Percentiles rank a stretch among this genome's conserved stretches.
Conservation (phyloP, 1,140 invertebrate species). For the Solen grandis region DNA sequence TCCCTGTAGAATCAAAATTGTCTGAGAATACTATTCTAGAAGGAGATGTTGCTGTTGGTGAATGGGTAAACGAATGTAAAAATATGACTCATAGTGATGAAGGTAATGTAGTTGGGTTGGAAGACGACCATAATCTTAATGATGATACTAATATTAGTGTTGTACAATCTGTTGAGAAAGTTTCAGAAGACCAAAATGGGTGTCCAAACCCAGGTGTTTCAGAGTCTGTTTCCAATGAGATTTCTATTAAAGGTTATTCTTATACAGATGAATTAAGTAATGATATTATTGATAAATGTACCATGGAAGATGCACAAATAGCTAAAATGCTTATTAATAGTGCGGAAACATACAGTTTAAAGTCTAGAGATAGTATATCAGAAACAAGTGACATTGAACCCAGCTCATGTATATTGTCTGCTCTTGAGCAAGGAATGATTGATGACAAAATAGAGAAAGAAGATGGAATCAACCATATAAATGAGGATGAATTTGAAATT, state of each 20-base stretch:
- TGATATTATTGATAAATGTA: too few relatives aligned
- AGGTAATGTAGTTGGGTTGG: too few relatives aligned
- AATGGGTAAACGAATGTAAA: conserved; percentile 49
- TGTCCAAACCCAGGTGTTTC: neutral
- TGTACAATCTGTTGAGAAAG: neutral
- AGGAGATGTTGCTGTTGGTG: conserved; percentile 32
- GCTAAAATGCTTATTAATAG: neutral
- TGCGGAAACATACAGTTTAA: neutral
- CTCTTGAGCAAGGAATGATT: conserved; percentile 26
- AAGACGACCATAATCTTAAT: too few relatives aligned
- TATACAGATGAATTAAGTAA: neutral
- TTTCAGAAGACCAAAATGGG: neutral
- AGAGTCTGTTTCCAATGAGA: neutral
- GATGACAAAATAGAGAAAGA: conserved; percentile 1
- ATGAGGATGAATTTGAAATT: too few relatives aligned
- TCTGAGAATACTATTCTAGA: conserved; percentile 38
- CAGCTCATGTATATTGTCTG: conserved; percentile 50
- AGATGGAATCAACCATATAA: conserved; percentile 10
- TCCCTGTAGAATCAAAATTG: neutral
- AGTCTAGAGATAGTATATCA: neutral
- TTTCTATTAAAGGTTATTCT: neutral
- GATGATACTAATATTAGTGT: too few relatives aligned
- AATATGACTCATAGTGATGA: conserved; percentile 25
- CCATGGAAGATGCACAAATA: too few relatives aligned
- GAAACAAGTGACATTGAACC: conserved; percentile 36